A percentile compares a stretch with the other conserved stretches of the same genome.
These are phyloP conservation scores for Chrysaora quinquecirrha DNA, from an alignment of 30 jellyfish, hydroid and myxozoan genomes.

Conservation along the genomic window DNA sequence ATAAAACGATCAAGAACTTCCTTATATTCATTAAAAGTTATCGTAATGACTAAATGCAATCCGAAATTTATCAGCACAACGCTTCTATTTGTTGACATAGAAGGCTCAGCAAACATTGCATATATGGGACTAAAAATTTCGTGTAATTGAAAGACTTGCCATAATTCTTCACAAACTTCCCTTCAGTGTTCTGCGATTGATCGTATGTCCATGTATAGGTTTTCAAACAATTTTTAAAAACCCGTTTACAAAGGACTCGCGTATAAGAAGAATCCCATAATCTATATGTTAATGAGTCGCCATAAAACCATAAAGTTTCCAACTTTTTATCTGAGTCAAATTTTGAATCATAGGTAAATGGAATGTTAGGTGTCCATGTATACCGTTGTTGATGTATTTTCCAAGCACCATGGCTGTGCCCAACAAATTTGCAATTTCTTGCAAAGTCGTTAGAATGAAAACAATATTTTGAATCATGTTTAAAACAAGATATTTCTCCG, in stretches of 20 bases:
- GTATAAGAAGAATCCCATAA: slow-evolving; percentile 42
- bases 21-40: slow-evolving; percentile 24
- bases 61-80: slow-evolving; percentile 62
- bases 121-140: slow-evolving; percentile 25
- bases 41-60: slow-evolving; percentile 35
- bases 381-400: background rate
- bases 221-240: slow-evolving; percentile 40
- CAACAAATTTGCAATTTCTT: slow-evolving; percentile 21
- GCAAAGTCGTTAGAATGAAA: background rate
- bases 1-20: slow-evolving; percentile 18
- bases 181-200: background rate
- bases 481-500: background rate
- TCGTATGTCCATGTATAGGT: slow-evolving; percentile 76
- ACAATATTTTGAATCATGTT: background rate
- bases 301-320: slow-evolving; percentile 62
- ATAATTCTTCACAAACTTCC: background rate
- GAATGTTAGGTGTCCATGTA: slow-evolving; percentile 42
- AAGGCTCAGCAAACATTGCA: background rate
- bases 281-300: slow-evolving; percentile 64
- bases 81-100: slow-evolving; percentile 49
- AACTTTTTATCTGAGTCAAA: slow-evolving; percentile 22
- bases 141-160: slow-evolving; percentile 50
- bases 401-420: slow-evolving; percentile 60
- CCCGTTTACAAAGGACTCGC: slow-evolving; percentile 51
- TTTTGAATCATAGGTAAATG: slow-evolving; percentile 1